Conservation (phyloP, 2,797 vertebrate species). For the Adrianichthys oophorus region DNA sequence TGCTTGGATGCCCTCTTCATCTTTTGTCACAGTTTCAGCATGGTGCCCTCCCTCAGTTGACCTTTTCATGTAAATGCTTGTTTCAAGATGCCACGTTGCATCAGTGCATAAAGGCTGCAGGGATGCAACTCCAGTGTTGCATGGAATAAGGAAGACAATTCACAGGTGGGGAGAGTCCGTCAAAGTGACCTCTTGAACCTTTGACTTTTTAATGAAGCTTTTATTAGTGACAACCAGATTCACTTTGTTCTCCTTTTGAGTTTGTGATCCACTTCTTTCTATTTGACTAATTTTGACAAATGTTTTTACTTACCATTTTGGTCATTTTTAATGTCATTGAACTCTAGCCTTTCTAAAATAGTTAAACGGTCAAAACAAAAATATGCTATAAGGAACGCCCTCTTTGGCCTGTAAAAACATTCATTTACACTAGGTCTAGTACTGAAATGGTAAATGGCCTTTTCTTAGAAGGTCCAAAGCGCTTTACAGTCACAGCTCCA, state of each 20-base stretch:
- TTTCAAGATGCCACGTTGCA: conserved; percentile 75
- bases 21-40: conserved; percentile 34
- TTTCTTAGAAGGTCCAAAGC: too few species aligned
- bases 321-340: too few species aligned
- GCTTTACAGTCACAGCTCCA: too few species aligned
- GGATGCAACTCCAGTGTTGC: conserved; percentile 49
- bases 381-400: too few species aligned
- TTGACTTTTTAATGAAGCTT: conserved; percentile 71
- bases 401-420: too few species aligned
- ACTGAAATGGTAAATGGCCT: too few species aligned
- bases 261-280: conserved; percentile 22
- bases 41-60: conserved; percentile 62
- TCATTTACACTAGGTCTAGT: too few species aligned
- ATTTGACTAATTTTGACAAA: too few species aligned
- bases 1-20: conserved; percentile 37
- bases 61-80: conserved; percentile 75
- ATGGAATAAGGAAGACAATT: conserved; percentile 58
- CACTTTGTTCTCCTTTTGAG: conserved; percentile 53
- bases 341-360: too few species aligned
- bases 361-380: too few species aligned
- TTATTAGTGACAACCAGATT: conserved; percentile 62
- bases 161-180: conserved; percentile 58
- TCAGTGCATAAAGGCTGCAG: conserved; percentile 54
- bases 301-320: too few species aligned
- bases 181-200: conserved; percentile 62